phyloP scores from a whole-genome alignment of 1,140 invertebrate genomes.

The Laodelphax striatellus region DNA sequence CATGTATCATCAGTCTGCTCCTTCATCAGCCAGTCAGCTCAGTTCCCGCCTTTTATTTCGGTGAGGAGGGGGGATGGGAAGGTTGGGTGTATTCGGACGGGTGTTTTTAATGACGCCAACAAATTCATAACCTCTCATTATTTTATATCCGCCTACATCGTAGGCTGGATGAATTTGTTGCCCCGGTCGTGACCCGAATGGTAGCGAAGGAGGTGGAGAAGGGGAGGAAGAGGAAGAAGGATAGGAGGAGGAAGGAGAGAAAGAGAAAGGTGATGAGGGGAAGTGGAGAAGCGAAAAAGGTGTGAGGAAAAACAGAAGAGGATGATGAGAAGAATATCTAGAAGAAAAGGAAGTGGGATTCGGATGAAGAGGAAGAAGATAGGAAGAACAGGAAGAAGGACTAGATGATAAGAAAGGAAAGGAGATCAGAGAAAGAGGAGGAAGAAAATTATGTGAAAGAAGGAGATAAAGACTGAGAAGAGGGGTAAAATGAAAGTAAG shows the following conservation, averaged over 20 bases:
- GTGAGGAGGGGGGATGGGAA: background rate
- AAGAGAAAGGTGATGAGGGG: background rate
- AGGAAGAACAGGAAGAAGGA: no score
- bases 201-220: background rate
- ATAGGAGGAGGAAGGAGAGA: no score
- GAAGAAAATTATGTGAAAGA: no score
- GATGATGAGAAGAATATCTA: background rate
- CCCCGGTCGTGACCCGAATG: background rate
- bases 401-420: no score
- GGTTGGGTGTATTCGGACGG: background rate
- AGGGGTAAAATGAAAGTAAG: no score
- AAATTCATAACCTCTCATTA: background rate
- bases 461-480: no score
- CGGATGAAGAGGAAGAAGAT: no score
- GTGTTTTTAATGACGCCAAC: background rate
- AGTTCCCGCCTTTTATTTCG: background rate
- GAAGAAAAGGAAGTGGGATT: background rate
- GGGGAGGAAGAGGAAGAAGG: background rate
- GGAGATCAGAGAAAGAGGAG: no score
- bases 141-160: background rate
- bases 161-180: background rate
- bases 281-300: background rate
- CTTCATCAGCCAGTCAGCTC: no score
- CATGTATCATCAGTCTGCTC: no score
- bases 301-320: no score